These are phyloP conservation scores for Epistrophe grossulariae DNA, from an alignment of 2,888 invertebrate genomes.

Conservation along the genomic window DNA sequence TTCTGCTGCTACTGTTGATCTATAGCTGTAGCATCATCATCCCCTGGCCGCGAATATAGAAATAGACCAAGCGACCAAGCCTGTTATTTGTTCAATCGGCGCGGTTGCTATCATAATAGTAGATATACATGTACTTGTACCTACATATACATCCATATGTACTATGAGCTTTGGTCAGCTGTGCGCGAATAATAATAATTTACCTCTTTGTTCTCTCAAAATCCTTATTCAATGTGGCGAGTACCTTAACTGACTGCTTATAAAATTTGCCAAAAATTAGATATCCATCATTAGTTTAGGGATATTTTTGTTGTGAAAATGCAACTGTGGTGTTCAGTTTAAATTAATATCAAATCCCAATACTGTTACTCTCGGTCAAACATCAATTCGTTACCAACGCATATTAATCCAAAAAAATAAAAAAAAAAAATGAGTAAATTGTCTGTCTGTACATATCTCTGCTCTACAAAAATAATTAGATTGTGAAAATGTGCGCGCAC, in stretches of 20 bases:
- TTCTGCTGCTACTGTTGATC: neutral
- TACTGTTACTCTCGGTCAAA: neutral
- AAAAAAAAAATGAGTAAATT: conserved; percentile 21
- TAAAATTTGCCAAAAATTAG: neutral
- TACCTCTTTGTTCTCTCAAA: conserved; percentile 41
- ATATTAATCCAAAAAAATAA: conserved; percentile 11
- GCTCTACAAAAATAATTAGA: conserved; percentile 27
- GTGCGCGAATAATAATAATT: conserved; percentile 24
- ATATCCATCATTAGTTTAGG: conserved; percentile 1
- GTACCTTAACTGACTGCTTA: neutral
- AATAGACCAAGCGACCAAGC: conserved; percentile 48
- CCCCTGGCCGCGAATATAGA: conserved; percentile 12
- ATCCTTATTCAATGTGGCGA: conserved; percentile 1
- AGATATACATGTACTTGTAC: neutral
- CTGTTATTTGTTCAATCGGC: conserved; percentile 65
- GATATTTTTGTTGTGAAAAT: neutral
- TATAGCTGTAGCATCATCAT: conserved; percentile 8
- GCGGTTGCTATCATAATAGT: conserved; percentile 38
- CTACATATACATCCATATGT: neutral
- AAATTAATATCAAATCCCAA: conserved; percentile 44
- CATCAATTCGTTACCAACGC: neutral
- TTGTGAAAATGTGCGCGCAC: conserved; percentile 46
- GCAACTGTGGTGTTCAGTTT: conserved; percentile 10
- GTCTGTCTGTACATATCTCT: conserved; percentile 8
- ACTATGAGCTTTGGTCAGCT: conserved; percentile 50